Evolutionary conservation across 2,113 vertebrate genomes (phyloP).

Genomic region (Lamprologus lemairii): DNA sequence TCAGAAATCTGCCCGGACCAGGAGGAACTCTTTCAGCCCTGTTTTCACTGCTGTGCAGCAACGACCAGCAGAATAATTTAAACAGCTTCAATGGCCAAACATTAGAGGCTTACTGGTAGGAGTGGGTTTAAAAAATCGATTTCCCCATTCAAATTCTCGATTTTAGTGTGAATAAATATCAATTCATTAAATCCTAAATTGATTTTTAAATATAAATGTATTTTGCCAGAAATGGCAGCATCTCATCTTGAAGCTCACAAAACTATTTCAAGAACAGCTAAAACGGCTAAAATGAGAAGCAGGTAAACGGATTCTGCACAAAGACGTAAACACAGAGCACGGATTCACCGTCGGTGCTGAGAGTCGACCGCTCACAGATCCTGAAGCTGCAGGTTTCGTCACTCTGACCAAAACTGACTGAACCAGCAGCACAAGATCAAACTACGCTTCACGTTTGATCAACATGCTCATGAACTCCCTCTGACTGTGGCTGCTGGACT

Average conservation of each 20-base stretch:
- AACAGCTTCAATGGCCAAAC: not conserved
- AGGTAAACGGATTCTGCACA: not conserved
- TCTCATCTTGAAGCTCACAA: not conserved
- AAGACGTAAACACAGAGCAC: not conserved
- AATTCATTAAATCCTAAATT: not conserved
- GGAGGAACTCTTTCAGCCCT: not conserved
- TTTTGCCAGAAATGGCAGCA: not conserved
- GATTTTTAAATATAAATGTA: not conserved
- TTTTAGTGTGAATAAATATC: not conserved
- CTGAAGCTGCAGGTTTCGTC: not conserved
- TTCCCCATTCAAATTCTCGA: not conserved
- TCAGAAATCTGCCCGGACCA: not conserved
- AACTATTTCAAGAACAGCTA: not conserved
- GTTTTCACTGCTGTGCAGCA: not conserved
- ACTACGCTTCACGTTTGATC: not conserved
- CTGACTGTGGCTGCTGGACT: not conserved
- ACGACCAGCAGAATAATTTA: not conserved
- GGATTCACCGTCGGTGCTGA: fast-evolving
- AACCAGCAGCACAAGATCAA: not conserved
- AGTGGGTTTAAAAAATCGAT: not conserved
- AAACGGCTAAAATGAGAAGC: not conserved
- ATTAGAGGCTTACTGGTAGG: not conserved
- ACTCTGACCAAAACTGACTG: not conserved
- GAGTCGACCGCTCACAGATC: not conserved
- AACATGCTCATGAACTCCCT: not conserved